Base-by-base conservation (phyloP, 2,888 invertebrate genomes). In the Entomobrya multifasciata region DNA sequence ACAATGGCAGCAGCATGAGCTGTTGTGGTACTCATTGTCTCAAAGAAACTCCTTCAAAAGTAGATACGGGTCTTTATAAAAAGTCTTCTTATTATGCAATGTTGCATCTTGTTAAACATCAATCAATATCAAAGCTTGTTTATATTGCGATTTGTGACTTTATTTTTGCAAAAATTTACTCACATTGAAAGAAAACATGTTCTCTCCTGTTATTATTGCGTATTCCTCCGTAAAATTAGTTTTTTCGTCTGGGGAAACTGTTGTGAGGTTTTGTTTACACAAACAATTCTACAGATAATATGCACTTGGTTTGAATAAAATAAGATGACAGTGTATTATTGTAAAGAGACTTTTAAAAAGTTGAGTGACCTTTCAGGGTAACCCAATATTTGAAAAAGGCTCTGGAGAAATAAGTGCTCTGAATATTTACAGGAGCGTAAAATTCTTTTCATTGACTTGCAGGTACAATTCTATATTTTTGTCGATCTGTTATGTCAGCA, bases 171-270 rank as follows among this genome's bases (percentile, higher is more conserved):
- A 4, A 52, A 52, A 52, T 17, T 6, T 49, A 49, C n/a, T 47
- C 13, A 47, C 2, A 10, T 47, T 47, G 47, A 47, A 15, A 47
- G 1, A 47, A n/a, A n/a, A n/a, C n/a, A 47, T n/a, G 11, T 11
- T 47, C n/a, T 47, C 11, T 10, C 47, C n/a, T 52, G 20, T 52
- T 20, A 20, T 52, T 6, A 52, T 52, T 52, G 52, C 52, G 52
- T 52, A 52, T 20, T 52, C 52, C 20, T 52, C 52, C 52, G 52
- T n/a, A 52, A 52, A 52, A 52, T 52, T 47, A n/a, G 47, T 15
- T 11, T n/a, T 47, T 47, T n/a, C 52, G 5, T 52, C 52, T 2
- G 52, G 20, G 52, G 0, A 15, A 47, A 20, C 52, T 52, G 17
- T 13, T 52, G 52, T 17, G 20, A 17, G 4, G 52, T 1, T 52